These are phyloP conservation scores for Cyclura pinguis DNA, from an alignment of 2,797 vertebrate species.

Conservation along the genomic window DNA sequence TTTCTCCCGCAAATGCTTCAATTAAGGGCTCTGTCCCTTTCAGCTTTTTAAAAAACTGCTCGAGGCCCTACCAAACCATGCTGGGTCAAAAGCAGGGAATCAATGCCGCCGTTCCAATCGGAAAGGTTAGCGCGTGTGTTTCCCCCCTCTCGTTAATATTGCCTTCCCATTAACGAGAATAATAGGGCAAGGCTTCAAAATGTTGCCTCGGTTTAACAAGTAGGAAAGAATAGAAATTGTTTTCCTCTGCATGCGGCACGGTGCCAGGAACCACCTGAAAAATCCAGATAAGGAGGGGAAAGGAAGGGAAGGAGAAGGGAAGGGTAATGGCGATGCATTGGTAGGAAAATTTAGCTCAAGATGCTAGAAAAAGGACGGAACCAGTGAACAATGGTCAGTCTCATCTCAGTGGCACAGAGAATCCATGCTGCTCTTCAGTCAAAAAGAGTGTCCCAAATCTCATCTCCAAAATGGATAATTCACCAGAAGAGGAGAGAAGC, in stretches of 20 bases:
- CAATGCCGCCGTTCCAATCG: conserved; percentile 52
- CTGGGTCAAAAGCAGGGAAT: conserved; percentile 56
- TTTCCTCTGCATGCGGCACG: conserved; percentile 50
- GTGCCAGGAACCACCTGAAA: conserved; percentile 74
- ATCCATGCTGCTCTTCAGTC: too few relatives aligned
- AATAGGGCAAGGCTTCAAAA: conserved; percentile 48
- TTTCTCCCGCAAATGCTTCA: conserved; percentile 58
- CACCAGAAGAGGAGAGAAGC: too few relatives aligned
- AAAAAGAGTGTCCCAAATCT: too few relatives aligned
- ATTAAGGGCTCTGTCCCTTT: conserved; percentile 68
- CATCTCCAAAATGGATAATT: too few relatives aligned
- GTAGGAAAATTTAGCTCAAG: conserved; percentile 67
- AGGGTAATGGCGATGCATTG: conserved; percentile 22
- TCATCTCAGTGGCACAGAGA: too few relatives aligned
- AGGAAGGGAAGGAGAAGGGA: too few relatives aligned
- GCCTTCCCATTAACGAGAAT: conserved; percentile 67
- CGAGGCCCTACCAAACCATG: conserved; percentile 62
- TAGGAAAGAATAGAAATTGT: conserved; percentile 55
- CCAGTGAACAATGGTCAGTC: not conserved
- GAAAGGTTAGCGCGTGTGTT: conserved; percentile 56
- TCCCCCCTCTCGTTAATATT: conserved; percentile 66
- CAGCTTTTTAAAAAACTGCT: conserved; percentile 61
- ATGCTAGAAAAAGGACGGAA: not conserved
- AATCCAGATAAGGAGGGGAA: conserved; percentile 68
- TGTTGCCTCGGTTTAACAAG: conserved; percentile 56